Conservation (phyloP, 2,797 vertebrate species). For the Bryconaethiops microstoma region DNA sequence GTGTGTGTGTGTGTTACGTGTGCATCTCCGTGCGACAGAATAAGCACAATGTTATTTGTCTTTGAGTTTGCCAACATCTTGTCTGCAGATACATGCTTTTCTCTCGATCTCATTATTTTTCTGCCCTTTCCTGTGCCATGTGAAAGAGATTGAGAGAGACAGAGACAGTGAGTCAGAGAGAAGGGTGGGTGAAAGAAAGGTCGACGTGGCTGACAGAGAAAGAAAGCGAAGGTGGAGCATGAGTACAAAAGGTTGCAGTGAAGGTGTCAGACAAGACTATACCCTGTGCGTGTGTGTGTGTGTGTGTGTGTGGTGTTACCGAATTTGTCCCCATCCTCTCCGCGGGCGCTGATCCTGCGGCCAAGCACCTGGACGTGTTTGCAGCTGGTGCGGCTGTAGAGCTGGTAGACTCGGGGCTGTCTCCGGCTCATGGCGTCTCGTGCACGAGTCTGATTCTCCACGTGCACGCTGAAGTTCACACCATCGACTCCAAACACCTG, state of each 20-base stretch:
- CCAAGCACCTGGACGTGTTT: conserved; percentile 97
- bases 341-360: conserved; percentile 92
- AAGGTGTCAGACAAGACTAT: conserved; percentile 20
- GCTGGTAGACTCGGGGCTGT: conserved; percentile 95
- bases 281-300: conserved; percentile 26
- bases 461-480: conserved; percentile 98
- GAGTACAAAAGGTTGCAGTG: background rate
- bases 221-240: background rate
- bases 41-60: conserved; percentile 46
- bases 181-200: conserved; percentile 2
- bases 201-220: background rate
- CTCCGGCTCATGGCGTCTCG: conserved; percentile 96
- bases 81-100: conserved; percentile 39
- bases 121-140: conserved; percentile 28
- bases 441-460: conserved; percentile 97
- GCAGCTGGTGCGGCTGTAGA: conserved; percentile 97
- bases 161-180: conserved; percentile 25
- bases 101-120: conserved; percentile 32
- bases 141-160: conserved; percentile 20
- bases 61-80: conserved; percentile 43
- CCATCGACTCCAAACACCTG: conserved; percentile 95
- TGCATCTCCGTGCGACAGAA: conserved; percentile 61
- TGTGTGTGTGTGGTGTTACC: conserved; percentile 80
- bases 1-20: conserved; percentile 52
- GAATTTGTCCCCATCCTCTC: conserved; percentile 99